Evolutionary conservation across 2,797 vertebrate genomes (phyloP).

Genomic region (Mastacembelus armatus): DNA sequence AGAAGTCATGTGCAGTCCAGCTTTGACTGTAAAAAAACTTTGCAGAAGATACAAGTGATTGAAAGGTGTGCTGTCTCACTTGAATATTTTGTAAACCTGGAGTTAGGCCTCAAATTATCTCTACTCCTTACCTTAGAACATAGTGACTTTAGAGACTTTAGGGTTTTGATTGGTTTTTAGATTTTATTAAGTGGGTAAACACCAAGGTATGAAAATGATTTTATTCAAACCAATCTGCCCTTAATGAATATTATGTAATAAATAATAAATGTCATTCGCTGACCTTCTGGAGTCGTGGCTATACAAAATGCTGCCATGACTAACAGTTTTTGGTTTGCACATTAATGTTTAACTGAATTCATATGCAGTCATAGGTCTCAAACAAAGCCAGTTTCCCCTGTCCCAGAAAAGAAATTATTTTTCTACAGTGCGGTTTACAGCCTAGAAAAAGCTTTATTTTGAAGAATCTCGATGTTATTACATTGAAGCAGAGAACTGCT

Average conservation of each 20-base stretch:
- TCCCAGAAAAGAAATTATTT: not conserved
- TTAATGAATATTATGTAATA: not conserved
- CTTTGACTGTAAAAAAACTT: not conserved
- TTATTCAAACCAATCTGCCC: not conserved
- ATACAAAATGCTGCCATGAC: conserved; percentile 3
- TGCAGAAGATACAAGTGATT: not conserved
- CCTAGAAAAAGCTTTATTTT: conserved; percentile 11
- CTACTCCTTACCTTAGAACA: conserved; percentile 11
- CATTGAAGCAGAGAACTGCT: conserved; percentile 11
- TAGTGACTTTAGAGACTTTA: conserved; percentile 13
- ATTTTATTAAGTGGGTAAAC: not conserved
- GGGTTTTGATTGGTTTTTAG: not conserved
- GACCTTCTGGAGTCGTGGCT: conserved; percentile 9
- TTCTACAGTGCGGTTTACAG: conserved; percentile 7
- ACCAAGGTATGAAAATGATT: not conserved
- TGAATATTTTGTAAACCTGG: conserved; percentile 21
- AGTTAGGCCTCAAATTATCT: conserved; percentile 27
- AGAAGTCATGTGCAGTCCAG: not conserved
- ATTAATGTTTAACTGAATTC: conserved; percentile 57
- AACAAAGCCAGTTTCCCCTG: conserved; percentile 34
- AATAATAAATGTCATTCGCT: not conserved
- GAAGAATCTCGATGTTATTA: conserved; percentile 14
- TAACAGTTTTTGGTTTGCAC: conserved; percentile 11
- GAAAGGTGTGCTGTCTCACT: not conserved
- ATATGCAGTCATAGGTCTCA: conserved; percentile 14